Evolutionary conservation across 2,113 vertebrate genomes (phyloP).

Genomic region (Peromyscus californicus): DNA sequence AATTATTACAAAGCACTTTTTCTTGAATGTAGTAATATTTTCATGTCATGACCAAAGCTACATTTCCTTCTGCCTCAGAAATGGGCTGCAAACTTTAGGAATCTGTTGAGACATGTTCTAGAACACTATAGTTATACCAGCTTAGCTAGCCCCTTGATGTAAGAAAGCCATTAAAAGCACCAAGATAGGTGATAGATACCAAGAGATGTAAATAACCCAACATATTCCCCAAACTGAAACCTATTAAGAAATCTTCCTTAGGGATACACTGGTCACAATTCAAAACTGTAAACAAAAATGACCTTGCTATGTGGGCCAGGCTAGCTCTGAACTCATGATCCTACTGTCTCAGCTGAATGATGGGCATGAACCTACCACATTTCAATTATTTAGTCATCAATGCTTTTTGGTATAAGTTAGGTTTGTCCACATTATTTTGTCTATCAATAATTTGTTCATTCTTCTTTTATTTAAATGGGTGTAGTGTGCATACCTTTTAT

Average conservation of each 20-base stretch:
- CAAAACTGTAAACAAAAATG: constrained; percentile 12
- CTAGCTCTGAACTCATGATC: background rate
- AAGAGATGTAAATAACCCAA: background rate
- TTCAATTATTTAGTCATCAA: constrained; percentile 7
- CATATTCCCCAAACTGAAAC: background rate
- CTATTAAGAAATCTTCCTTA: constrained; percentile 13
- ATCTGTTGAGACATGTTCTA: background rate
- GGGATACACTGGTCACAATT: background rate
- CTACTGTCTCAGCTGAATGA: background rate
- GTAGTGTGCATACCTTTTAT: background rate
- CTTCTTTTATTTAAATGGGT: background rate
- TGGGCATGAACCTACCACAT: too few relatives aligned
- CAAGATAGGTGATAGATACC: background rate
- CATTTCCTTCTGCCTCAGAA: background rate
- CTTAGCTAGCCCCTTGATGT: background rate
- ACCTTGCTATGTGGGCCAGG: background rate
- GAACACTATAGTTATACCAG: background rate
- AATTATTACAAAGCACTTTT: background rate
- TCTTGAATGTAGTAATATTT: background rate
- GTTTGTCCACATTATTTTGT: background rate
- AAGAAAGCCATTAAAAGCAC: constrained; percentile 13
- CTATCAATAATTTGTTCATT: background rate
- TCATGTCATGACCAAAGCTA: background rate
- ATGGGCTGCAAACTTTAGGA: background rate
- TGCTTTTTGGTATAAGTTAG: constrained; percentile 13